phyloP scores from a whole-genome alignment of 2,113 vertebrate genomes.

The Macaca fascicularis region DNA sequence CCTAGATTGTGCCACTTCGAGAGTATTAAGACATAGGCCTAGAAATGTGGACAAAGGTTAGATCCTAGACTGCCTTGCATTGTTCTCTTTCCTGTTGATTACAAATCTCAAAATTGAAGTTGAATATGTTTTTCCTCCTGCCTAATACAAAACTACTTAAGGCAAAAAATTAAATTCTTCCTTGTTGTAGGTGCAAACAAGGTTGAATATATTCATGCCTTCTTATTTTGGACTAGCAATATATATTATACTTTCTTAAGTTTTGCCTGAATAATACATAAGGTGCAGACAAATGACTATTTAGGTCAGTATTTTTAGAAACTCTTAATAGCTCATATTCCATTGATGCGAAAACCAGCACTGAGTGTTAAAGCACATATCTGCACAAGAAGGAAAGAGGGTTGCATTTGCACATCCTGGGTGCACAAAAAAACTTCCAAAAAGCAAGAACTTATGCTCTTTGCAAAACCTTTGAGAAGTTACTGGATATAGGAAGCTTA shows the following conservation, averaged over 20 bases:
- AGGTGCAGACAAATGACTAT: neutral
- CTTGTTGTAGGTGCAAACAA: neutral
- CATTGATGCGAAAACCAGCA: neutral
- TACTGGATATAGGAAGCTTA: neutral
- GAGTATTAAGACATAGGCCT: neutral
- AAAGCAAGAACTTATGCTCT: neutral
- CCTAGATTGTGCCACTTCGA: neutral
- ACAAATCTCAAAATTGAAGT: conserved; percentile 47
- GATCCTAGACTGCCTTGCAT: neutral
- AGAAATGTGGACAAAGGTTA: neutral
- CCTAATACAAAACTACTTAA: neutral
- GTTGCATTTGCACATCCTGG: neutral
- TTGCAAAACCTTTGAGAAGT: neutral
- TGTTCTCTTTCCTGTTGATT: neutral
- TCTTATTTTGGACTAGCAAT: neutral
- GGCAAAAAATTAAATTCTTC: neutral
- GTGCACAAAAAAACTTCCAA: neutral
- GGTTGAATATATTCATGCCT: neutral
- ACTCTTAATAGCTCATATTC: neutral
- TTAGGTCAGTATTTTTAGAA: neutral
- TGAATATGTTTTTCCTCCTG: neutral
- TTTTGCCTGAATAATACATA: neutral
- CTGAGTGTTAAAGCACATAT: neutral
- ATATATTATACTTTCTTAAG: neutral
- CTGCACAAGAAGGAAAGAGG: neutral